Percentiles rank a stretch among this genome's conserved stretches.
These are phyloP conservation scores for Pelvicachromis taeniatus DNA, from an alignment of 2,113 vertebrate genomes.

Conservation along the genomic window DNA sequence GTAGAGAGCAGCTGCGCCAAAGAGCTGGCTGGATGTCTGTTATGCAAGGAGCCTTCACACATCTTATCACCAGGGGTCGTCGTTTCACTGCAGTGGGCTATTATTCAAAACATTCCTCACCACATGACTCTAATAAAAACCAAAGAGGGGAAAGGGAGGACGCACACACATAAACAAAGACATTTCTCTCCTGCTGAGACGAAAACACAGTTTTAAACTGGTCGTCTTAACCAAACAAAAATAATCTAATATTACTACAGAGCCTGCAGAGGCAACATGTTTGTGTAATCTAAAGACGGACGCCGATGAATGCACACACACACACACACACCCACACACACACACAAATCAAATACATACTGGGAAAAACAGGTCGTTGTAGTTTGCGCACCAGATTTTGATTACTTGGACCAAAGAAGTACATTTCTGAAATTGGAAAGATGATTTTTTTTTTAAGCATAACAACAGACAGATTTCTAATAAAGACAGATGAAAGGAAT, in stretches of 20 bases:
- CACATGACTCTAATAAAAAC: conserved; percentile 39
- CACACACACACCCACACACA: neutral
- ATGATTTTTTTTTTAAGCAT: neutral
- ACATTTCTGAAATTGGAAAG: neutral
- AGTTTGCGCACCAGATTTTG: neutral
- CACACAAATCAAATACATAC: neutral
- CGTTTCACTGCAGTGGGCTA: conserved; percentile 18
- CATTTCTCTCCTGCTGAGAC: neutral
- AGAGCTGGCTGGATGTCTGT: neutral
- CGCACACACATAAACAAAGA: conserved; percentile 18
- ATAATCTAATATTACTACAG: neutral
- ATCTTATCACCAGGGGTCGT: conserved; percentile 31
- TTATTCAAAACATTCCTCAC: conserved; percentile 21
- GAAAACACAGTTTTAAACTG: neutral
- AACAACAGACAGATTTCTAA: neutral
- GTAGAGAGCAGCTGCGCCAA: conserved; percentile 20
- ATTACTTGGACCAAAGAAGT: neutral
- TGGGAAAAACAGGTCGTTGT: neutral
- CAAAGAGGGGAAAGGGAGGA: neutral
- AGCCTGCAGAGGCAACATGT: neutral
- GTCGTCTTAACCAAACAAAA: neutral
- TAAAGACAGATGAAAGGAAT: neutral
- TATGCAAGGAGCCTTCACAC: conserved; percentile 19
- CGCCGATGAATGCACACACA: neutral
- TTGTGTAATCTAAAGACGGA: neutral